Conservation (phyloP, 1,140 invertebrate genomes). For the Pogonus chalceus region DNA sequence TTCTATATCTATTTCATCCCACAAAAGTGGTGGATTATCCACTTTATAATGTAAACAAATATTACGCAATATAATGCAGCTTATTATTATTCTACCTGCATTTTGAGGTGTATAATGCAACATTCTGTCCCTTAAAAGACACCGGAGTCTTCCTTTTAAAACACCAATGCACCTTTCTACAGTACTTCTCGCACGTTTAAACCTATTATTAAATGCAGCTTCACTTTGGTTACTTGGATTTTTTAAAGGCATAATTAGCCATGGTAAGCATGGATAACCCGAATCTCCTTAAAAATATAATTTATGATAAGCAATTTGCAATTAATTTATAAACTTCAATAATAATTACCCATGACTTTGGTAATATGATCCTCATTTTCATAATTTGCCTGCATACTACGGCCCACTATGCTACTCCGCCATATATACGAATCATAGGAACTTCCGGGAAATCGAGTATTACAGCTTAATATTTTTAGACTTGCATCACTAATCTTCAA, state of each 20-base stretch:
- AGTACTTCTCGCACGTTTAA: no score
- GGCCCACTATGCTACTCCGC: slow-evolving; percentile 17
- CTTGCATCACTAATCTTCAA: slow-evolving; percentile 24
- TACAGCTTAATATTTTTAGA: slow-evolving; percentile 22
- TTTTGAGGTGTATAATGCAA: slow-evolving; percentile 21
- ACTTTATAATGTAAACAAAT: slow-evolving; percentile 5
- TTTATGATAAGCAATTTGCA: no score
- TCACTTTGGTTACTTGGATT: slow-evolving; percentile 1
- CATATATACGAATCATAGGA: slow-evolving; percentile 26
- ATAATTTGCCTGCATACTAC: slow-evolving; percentile 16
- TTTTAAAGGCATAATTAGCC: slow-evolving; percentile 18
- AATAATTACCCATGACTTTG: background rate
- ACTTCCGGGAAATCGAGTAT: slow-evolving; percentile 25
- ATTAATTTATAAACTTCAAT: no score
- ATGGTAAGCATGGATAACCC: slow-evolving; percentile 20
- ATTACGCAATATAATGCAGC: slow-evolving; percentile 22
- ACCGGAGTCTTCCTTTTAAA: slow-evolving; percentile 22
- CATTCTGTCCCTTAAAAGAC: slow-evolving; percentile 21
- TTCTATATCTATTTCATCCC: no score
- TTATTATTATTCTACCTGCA: slow-evolving; percentile 21
- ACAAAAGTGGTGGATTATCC: no score
- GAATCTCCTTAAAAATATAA: slow-evolving; percentile 20
- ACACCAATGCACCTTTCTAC: slow-evolving; percentile 13
- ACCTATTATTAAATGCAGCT: background rate
- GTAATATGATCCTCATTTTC: slow-evolving; percentile 14